These are phyloP conservation scores for Hemithea aestivaria DNA, from an alignment of 2,888 invertebrate genomes.

Conservation along the genomic window DNA sequence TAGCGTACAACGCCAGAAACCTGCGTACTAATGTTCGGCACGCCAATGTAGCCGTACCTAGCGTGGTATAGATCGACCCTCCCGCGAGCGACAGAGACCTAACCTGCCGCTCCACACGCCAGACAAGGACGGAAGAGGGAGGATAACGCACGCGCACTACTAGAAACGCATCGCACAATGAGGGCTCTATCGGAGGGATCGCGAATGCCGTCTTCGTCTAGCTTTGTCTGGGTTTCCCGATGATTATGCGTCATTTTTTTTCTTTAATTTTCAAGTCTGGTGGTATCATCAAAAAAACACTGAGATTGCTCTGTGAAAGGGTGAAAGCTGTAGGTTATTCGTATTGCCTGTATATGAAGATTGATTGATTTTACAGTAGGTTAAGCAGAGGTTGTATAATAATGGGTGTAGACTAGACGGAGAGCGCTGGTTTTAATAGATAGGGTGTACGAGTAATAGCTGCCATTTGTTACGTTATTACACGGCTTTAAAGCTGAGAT, in stretches of 20 bases:
- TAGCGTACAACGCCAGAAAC: constrained; percentile 63
- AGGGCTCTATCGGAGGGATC: constrained; percentile 63
- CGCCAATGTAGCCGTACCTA: constrained; percentile 72
- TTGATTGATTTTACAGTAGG: constrained; percentile 17
- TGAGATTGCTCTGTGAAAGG: neutral
- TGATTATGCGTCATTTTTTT: constrained; percentile 71
- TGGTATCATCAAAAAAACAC: neutral
- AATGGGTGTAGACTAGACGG: constrained; percentile 2
- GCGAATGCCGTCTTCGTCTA: constrained; percentile 69
- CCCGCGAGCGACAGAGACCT: constrained; percentile 57
- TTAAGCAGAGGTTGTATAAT: constrained; percentile 11
- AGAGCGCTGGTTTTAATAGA: constrained; percentile 6
- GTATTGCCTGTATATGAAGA: constrained; percentile 4
- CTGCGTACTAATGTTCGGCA: constrained; percentile 71
- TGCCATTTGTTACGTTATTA: no score
- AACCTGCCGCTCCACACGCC: constrained; percentile 23
- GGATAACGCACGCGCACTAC: constrained; percentile 70
- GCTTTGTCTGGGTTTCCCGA: constrained; percentile 73
- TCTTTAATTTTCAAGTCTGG: constrained; percentile 5
- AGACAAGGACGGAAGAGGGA: constrained; percentile 51
- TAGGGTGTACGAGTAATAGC: no score
- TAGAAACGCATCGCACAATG: constrained; percentile 63
- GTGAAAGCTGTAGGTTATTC: constrained; percentile 7
- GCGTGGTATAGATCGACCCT: constrained; percentile 76
- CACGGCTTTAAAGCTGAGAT: no score